These are phyloP conservation scores for Bujurquina vittata DNA, from an alignment of 2,113 vertebrate species.

Conservation along the genomic window DNA sequence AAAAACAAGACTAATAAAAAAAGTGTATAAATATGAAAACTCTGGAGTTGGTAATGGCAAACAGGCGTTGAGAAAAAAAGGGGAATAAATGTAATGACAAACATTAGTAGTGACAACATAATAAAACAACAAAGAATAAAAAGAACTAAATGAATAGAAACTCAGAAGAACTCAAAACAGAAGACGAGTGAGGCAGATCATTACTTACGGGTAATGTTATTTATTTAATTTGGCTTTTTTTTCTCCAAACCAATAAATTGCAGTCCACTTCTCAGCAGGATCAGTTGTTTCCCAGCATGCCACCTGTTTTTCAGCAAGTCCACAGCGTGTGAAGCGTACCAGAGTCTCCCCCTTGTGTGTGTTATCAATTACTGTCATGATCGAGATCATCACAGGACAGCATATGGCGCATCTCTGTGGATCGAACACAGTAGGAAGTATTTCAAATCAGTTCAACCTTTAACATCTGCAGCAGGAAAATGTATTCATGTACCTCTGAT, in stretches of 20 bases:
- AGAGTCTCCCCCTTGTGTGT: constrained; percentile 13
- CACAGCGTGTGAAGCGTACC: neutral
- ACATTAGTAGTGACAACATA: neutral
- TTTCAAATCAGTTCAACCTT: neutral
- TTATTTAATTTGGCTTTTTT: neutral
- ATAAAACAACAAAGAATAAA: too few species aligned
- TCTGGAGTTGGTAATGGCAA: too few species aligned
- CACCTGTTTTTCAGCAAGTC: neutral
- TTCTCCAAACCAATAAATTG: neutral
- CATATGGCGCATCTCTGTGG: neutral
- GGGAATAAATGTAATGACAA: neutral
- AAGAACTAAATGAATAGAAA: neutral
- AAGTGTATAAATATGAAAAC: too few species aligned
- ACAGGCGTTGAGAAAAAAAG: neutral
- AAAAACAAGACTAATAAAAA: too few species aligned
- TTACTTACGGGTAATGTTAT: neutral
- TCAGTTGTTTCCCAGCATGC: constrained; percentile 10
- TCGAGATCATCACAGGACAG: neutral
- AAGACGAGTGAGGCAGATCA: neutral
- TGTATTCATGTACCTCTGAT: neutral
- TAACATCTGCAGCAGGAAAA: neutral
- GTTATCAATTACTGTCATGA: neutral
- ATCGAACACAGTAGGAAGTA: neutral
- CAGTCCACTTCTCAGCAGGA: neutral
- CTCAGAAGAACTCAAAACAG: neutral